Evolutionary conservation across 2,888 invertebrate genomes (phyloP), one percentile per base, ranked within the genome.

Genomic region (Melanostoma mellinum): DNA sequence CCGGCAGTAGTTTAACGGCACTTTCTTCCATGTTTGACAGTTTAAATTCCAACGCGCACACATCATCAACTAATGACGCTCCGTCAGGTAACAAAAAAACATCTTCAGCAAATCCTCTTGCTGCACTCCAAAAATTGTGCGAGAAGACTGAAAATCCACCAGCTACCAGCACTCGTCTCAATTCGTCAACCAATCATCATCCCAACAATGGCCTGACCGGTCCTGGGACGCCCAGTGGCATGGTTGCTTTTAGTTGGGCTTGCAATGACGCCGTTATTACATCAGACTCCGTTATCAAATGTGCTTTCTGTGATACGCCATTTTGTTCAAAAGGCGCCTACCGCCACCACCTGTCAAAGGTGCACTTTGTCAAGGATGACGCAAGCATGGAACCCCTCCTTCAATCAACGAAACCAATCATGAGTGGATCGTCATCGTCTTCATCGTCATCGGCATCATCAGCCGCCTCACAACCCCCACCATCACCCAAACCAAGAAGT

Each of bases 271-370:
- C 97, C 4, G 95, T 97, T 3, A 95, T 97, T 88, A 96, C 96
- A 0, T 94, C 94, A 8, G 97, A 97, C 88, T 96, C 97, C 36
- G 95, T 97, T 81, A 97, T 98, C 94, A 98, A 98, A 91, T 98
- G 98, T 92, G 97, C 97, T 69, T 96, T 97, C 89, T 98, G 98
- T 92, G 98, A 98, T 92, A 97, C 97, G 33, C 97, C 97, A 35
- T 98, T 98, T 91, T 97, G 97, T 87, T 98, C 98, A 48, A 98
- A 98, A 92, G 98, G 98, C 69, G 98, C 98, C 8, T 98, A 98
- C 92, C 94, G 99, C 88, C 98, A 98, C 91, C 99, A 99, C 89
- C 92, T 98, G 88, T 98, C 97, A 58, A 98, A 98, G 92, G 97
- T 97, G 95, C 98, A 98, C 91, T 97, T 98, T 90, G 97, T 97